phyloP scores from a whole-genome alignment of 2,888 invertebrate genomes.

The Capitulum mitella region DNA sequence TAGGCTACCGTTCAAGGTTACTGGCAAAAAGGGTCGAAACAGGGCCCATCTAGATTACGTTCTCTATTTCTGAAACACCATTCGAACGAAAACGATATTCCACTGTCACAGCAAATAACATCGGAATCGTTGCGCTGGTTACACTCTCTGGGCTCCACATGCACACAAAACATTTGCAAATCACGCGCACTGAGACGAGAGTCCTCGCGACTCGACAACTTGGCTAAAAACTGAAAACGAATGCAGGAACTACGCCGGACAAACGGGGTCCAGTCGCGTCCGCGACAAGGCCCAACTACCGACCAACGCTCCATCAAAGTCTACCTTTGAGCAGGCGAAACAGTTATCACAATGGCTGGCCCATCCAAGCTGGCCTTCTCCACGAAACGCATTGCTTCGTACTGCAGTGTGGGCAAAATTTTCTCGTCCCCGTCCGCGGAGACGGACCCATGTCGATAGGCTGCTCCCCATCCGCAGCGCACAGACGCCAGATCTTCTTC shows the following conservation, averaged over 20 bases:
- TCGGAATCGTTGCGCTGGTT: too few species aligned
- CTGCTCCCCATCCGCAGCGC: not conserved
- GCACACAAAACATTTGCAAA: not conserved
- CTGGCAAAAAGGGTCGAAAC: too few species aligned
- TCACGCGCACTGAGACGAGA: not conserved
- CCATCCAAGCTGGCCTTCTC: not conserved
- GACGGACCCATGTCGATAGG: not conserved
- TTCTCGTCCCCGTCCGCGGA: too few species aligned
- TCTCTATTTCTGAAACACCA: too few species aligned
- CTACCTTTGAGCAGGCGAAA: conserved; percentile 15
- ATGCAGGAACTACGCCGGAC: not conserved
- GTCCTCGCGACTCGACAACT: not conserved
- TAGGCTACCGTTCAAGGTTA: too few species aligned
- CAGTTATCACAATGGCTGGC: conserved; percentile 19
- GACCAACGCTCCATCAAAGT: conserved; percentile 48
- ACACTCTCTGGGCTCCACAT: too few species aligned
- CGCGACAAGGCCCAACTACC: not conserved
- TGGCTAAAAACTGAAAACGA: not conserved
- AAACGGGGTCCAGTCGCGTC: not conserved
- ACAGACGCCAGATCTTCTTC: too few species aligned
- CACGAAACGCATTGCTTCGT: not conserved
- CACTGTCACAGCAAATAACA: too few species aligned
- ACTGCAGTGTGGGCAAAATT: not conserved
- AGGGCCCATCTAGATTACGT: too few species aligned
- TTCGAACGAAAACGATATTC: too few species aligned